A percentile compares a stretch with the other conserved stretches of the same genome.
These are phyloP conservation scores for Drosophila rhopaloa DNA, from an alignment of 1,140 invertebrate species.

Conservation along the genomic window DNA sequence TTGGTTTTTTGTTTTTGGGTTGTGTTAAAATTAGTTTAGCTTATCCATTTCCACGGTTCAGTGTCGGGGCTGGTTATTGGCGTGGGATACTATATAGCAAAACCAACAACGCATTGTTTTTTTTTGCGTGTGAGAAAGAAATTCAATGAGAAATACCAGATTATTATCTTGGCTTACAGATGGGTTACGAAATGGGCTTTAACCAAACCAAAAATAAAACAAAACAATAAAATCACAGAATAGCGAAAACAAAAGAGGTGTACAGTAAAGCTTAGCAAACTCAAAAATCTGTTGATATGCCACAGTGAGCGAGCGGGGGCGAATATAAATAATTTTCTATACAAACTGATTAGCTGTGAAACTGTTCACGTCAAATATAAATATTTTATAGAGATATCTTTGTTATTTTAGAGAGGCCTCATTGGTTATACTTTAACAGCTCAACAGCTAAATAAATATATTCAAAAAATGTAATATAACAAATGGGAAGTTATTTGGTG, in stretches of 20 bases:
- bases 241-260: not conserved
- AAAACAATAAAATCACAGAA: constrained; percentile 8
- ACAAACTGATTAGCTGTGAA: not conserved
- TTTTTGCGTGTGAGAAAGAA: constrained; percentile 52
- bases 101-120: constrained; percentile 29
- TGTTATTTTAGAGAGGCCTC: no score
- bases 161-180: constrained; percentile 51
- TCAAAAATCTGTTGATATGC: constrained; percentile 8
- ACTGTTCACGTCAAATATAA: not conserved
- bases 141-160: constrained; percentile 75
- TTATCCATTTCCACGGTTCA: constrained; percentile 93
- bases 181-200: constrained; percentile 10
- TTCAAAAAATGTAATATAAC: no score
- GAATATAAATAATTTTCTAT: no score
- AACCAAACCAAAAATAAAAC: constrained; percentile 4
- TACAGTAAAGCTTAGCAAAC: constrained; percentile 9
- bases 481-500: no score
- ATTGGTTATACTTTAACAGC: no score
- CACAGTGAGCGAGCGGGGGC: constrained; percentile 5
- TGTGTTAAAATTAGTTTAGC: constrained; percentile 75
- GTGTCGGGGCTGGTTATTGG: constrained; percentile 92
- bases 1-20: constrained; percentile 11
- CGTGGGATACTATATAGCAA: constrained; percentile 89
- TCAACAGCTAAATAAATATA: no score
- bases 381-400: not conserved